Evolutionary conservation across 2,797 vertebrate species (phyloP).

Genomic region (Hippopotamyrus pictus): DNA sequence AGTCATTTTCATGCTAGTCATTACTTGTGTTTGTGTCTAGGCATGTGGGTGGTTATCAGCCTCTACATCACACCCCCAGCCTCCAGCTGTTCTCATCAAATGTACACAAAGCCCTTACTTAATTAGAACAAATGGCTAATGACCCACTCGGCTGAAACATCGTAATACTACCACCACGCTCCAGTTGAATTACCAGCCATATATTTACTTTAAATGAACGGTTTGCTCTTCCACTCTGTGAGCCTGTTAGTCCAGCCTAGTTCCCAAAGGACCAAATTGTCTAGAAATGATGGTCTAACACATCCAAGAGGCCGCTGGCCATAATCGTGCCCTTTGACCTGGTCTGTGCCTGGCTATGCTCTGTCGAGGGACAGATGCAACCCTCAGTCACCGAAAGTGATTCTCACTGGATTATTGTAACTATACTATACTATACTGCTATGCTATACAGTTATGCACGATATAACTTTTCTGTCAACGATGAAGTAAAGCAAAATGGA

Average conservation of each 20-base stretch:
- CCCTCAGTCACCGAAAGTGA: neutral
- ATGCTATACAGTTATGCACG: neutral
- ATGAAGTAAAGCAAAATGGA: neutral
- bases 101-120: neutral
- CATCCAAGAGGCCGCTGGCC: neutral
- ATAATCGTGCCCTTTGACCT: neutral
- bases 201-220: neutral
- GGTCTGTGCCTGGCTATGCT: neutral
- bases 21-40: neutral
- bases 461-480: neutral
- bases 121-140: conserved; percentile 6
- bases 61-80: neutral
- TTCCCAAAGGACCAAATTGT: neutral
- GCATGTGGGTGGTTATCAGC: neutral
- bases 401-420: neutral
- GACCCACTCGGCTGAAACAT: neutral
- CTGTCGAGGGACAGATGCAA: neutral
- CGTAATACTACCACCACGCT: neutral
- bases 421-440: neutral
- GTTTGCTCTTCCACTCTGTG: conserved; percentile 3
- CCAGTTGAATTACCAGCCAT: neutral
- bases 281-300: neutral
- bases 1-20: neutral
- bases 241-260: neutral
- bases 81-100: neutral